Evolutionary conservation across 2,888 invertebrate species (phyloP).

Genomic region (Flexamia atlantica): DNA sequence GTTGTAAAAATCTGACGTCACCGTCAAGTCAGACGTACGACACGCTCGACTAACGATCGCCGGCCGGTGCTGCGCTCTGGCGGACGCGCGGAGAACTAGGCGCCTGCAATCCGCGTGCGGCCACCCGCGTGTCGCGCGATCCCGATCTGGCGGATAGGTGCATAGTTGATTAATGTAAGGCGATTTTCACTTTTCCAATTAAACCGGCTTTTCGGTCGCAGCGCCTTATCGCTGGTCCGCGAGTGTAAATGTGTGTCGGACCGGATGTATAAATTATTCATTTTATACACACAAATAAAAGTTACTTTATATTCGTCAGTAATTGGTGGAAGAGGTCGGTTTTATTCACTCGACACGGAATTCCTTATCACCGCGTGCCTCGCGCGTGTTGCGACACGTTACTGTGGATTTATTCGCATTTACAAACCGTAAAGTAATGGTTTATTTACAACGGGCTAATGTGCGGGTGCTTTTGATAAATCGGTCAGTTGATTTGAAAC

Average conservation of each 20-base stretch:
- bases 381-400: constrained; percentile 2
- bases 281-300: constrained; percentile 26
- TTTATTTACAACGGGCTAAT: background rate
- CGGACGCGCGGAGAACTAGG: constrained; percentile 12
- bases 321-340: constrained; percentile 15
- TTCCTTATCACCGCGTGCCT: constrained; percentile 4
- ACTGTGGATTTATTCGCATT: constrained; percentile 10
- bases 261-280: constrained; percentile 55
- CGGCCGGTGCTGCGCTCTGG: constrained; percentile 34
- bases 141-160: background rate
- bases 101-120: constrained; percentile 37
- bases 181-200: constrained; percentile 42
- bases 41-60: too few species aligned
- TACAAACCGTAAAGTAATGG: constrained; percentile 33
- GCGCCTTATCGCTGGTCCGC: background rate
- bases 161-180: constrained; percentile 38
- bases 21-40: too few species aligned
- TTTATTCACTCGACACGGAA: background rate
- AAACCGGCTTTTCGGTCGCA: constrained; percentile 23
- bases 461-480: background rate
- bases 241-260: constrained; percentile 51
- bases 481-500: background rate
- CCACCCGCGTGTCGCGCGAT: constrained; percentile 29
- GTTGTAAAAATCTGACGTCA: too few species aligned
- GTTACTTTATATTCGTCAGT: constrained; percentile 33